phyloP scores from a whole-genome alignment of 2,113 vertebrate genomes.

The Pelobates fuscus region DNA sequence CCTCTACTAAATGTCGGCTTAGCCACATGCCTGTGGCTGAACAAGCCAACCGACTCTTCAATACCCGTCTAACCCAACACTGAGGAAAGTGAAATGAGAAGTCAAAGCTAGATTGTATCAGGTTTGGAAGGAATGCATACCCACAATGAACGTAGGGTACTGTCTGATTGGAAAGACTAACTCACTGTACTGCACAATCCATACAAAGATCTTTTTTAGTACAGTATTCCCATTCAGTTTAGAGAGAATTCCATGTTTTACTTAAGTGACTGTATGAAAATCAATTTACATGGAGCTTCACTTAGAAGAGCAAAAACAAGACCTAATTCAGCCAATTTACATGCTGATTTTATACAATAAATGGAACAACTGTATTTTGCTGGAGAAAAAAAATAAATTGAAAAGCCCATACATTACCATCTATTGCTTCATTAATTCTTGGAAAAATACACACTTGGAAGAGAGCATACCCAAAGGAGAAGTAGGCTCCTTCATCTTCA shows the following conservation, averaged over 20 bases:
- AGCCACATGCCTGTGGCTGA: too few relatives aligned
- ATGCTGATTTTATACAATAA: constrained; percentile 34
- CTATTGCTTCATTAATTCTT: constrained; percentile 38
- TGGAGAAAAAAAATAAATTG: not conserved
- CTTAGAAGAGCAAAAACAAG: not conserved
- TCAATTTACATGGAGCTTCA: constrained; percentile 16
- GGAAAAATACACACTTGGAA: constrained; percentile 50
- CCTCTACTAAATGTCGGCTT: too few relatives aligned
- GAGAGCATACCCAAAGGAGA: constrained; percentile 42
- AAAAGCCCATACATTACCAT: constrained; percentile 33
- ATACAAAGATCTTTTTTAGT: not conserved
- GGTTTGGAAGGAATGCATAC: not conserved
- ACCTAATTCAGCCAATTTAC: not conserved
- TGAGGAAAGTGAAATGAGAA: too few relatives aligned
- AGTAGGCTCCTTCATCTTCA: constrained; percentile 31
- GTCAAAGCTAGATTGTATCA: too few relatives aligned
- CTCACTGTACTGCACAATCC: not conserved
- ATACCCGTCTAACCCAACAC: too few relatives aligned
- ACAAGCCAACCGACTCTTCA: too few relatives aligned
- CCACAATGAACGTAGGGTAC: not conserved
- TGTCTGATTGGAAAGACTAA: not conserved
- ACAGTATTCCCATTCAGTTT: not conserved
- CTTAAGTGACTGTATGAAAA: not conserved
- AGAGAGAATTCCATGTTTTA: not conserved
- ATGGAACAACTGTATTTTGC: constrained; percentile 33